Percentiles rank a stretch among this genome's conserved stretches.
phyloP scores from a whole-genome alignment of 1,140 invertebrate species.

The Sweltsa coloradensis region DNA sequence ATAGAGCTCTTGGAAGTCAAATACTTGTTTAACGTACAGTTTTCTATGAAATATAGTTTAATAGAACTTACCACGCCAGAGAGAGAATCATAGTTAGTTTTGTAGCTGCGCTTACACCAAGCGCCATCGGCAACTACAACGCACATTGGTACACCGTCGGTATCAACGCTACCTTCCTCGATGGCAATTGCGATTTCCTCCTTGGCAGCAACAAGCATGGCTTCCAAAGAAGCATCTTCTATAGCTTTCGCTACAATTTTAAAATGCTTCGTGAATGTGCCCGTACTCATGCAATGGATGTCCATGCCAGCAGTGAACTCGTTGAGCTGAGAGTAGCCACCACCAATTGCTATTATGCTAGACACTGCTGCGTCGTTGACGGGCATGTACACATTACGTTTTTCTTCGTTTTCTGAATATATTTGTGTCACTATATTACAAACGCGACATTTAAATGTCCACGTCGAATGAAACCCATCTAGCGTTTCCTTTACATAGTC shows the following conservation, averaged over 20 bases:
- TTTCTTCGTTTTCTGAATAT: background rate
- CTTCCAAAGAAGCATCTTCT: background rate
- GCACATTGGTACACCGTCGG: constrained; percentile 21
- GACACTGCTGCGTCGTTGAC: constrained; percentile 1
- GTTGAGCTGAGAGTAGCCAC: background rate
- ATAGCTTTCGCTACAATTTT: background rate
- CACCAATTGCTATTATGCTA: background rate
- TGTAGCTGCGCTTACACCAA: constrained; percentile 25
- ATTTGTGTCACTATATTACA: background rate
- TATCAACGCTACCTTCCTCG: constrained; percentile 17
- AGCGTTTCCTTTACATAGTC: background rate
- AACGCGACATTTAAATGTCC: background rate
- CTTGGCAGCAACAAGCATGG: background rate
- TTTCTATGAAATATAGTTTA: no score
- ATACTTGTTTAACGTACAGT: no score
- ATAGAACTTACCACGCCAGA: constrained; percentile 14
- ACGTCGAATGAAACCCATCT: constrained; percentile 1
- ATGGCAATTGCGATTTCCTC: constrained; percentile 6
- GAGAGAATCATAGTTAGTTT: constrained; percentile 20
- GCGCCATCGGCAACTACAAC: constrained; percentile 24
- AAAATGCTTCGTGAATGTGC: background rate
- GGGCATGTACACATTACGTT: background rate
- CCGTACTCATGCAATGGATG: background rate
- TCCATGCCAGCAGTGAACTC: background rate
- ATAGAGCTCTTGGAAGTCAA: no score